phyloP scores from a whole-genome alignment of 2,797 vertebrate genomes.

The Spinus pinus region DNA sequence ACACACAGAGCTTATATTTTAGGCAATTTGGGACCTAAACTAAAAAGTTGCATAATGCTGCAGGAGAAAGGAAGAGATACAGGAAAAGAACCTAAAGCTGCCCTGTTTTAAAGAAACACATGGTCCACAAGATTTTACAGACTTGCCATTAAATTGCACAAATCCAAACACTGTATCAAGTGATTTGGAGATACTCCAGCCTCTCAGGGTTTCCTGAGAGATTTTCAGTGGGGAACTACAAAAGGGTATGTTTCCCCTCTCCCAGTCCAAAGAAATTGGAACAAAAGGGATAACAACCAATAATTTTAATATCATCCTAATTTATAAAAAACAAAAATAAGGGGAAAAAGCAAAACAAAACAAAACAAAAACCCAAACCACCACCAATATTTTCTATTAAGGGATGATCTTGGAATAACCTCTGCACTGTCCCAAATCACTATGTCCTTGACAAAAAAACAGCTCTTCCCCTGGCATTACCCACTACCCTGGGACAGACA shows the following conservation, averaged over 20 bases:
- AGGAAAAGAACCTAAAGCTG: neutral
- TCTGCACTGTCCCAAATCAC: neutral
- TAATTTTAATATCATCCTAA: neutral
- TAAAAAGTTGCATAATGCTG: neutral
- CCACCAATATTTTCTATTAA: neutral
- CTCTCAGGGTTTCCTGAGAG: neutral
- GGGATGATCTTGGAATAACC: neutral
- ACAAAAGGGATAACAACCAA: neutral
- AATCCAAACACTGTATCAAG: neutral
- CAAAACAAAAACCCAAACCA: neutral
- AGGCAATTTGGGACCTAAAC: neutral
- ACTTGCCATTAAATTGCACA: neutral
- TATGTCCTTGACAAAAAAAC: neutral
- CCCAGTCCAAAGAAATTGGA: neutral
- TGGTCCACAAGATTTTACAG: neutral
- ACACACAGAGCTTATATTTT: neutral
- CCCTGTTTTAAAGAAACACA: neutral
- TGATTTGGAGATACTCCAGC: neutral
- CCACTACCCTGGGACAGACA: neutral
- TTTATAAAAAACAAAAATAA: neutral
- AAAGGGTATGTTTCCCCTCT: neutral
- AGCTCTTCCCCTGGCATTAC: neutral
- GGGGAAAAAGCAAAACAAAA: rapidly evolving
- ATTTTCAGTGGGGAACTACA: neutral
- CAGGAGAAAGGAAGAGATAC: neutral